These are phyloP conservation scores for Phoebastria nigripes DNA, from an alignment of 2,797 vertebrate genomes.

Conservation along the genomic window DNA sequence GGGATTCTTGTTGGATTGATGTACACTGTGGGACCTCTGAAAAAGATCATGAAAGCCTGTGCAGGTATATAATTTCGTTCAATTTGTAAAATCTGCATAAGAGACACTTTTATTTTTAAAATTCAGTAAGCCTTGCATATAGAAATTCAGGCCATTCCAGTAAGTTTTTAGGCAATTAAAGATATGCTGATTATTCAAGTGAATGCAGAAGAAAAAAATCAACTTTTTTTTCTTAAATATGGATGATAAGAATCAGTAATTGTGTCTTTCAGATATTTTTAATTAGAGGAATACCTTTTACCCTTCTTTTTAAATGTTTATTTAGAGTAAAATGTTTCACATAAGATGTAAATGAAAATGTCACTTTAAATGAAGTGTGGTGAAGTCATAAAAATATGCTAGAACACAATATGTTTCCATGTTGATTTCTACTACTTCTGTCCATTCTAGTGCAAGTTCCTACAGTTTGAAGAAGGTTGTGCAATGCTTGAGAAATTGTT, in stretches of 20 bases:
- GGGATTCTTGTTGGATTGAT: slow-evolving; percentile 94
- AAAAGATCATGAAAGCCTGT: slow-evolving; percentile 80
- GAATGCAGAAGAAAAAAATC: neutral
- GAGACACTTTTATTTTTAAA: neutral
- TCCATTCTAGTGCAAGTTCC: neutral
- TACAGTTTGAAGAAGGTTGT: neutral
- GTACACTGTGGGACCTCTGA: slow-evolving; percentile 87
- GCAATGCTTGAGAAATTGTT: neutral
- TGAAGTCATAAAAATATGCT: neutral
- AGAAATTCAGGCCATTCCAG: neutral
- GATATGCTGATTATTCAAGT: neutral
- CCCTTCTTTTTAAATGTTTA: neutral
- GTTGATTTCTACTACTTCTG: neutral
- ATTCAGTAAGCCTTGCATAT: neutral
- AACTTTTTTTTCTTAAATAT: neutral
- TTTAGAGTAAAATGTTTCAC: neutral
- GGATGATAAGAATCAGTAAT: neutral
- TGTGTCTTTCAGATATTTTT: neutral
- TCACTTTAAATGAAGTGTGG: neutral
- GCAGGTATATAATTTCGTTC: slow-evolving; percentile 75
- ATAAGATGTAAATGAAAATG: neutral
- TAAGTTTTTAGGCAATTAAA: neutral
- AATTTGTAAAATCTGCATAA: neutral
- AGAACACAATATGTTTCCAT: neutral
- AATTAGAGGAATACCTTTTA: neutral